Base-by-base conservation (phyloP, 1,140 invertebrate species). In the Macrocentrus cingulum region DNA sequence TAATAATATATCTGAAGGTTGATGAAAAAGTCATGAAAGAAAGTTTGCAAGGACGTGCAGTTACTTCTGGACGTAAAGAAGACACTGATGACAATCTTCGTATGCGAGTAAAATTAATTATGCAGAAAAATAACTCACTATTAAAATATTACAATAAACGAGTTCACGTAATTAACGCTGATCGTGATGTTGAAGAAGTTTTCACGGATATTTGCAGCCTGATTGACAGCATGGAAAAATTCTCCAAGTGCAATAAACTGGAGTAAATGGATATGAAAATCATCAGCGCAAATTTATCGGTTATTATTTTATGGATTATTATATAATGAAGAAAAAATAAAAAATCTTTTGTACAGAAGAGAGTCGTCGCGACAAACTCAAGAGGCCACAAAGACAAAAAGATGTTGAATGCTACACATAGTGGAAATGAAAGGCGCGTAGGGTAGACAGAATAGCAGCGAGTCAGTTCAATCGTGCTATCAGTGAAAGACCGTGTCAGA, bases 401-500 rank as follows among this genome's bases (percentile, higher is more conserved):
- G 36, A 39, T 3, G 36, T n/a, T 7, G 13, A 5, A 9, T 54
- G 48, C 13, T 46, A 48, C 8, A 19, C 32, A 25, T 29, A 13
- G 25, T 8, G 9, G 11, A 41, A 36, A 19, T 20, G 20, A 41
- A 55, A 55, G 23, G 42, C 32, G 52, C 45, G 42, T 55, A 23
- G 15, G 52, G 34, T 19, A 42, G 37, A 49, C 9, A 46, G n/a
- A 39, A 15, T 39, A 3, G 3, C 8, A 46, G 44, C 18, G 25
- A 46, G 44, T 8, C 25, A 15, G 18, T 49, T 49, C 25, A 25
- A 34, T 53, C 59, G 57, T 50, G 66, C 61, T 54, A 54, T 62
- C 57, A 15, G 58, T 69, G 74, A 80, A 80, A 80, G 71, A 77
- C 67, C 77, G 77, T 75, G 74, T 80, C 77, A 80, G 77, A 80